Evolutionary conservation across 2,888 invertebrate genomes (phyloP).

Genomic region (Eupithecia subumbrata): DNA sequence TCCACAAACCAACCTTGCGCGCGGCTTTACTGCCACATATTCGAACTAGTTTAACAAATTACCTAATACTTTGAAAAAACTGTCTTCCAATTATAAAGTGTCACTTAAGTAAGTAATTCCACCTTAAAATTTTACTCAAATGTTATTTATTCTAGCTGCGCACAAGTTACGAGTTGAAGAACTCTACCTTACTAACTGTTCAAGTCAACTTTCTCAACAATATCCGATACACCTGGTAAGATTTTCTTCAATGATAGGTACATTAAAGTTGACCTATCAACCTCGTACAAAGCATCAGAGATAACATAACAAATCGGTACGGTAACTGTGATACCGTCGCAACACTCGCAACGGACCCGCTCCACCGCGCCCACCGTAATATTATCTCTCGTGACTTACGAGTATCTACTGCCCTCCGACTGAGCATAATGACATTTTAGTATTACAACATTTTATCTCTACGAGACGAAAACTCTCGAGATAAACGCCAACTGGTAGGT

Average conservation of each 20-base stretch:
- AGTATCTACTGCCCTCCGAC: constrained; percentile 62
- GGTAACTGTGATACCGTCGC: constrained; percentile 72
- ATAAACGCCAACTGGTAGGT: constrained; percentile 79
- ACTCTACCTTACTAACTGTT: constrained; percentile 10
- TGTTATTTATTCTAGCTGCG: not conserved
- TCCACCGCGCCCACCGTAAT: constrained; percentile 67
- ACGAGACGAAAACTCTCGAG: constrained; percentile 79
- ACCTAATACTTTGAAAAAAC: too few species aligned
- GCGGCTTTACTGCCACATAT: not conserved
- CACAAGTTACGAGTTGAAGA: not conserved
- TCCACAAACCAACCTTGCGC: not conserved
- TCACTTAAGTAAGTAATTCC: not conserved
- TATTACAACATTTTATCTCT: constrained; percentile 82
- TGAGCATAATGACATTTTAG: constrained; percentile 82
- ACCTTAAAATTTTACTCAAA: not conserved
- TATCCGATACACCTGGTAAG: constrained; percentile 47
- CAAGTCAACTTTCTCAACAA: constrained; percentile 31
- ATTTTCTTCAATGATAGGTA: constrained; percentile 59
- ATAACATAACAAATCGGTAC: constrained; percentile 80
- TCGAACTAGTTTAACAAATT: not conserved
- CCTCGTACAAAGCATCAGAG: constrained; percentile 76
- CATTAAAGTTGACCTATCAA: constrained; percentile 76
- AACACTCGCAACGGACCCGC: constrained; percentile 55
- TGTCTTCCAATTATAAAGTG: not conserved
- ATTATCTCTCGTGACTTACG: constrained; percentile 77